Percentiles rank a stretch among this genome's conserved stretches.
Evolutionary conservation across 2,113 vertebrate genomes (phyloP).

Genomic region (Myotis lucifugus): DNA sequence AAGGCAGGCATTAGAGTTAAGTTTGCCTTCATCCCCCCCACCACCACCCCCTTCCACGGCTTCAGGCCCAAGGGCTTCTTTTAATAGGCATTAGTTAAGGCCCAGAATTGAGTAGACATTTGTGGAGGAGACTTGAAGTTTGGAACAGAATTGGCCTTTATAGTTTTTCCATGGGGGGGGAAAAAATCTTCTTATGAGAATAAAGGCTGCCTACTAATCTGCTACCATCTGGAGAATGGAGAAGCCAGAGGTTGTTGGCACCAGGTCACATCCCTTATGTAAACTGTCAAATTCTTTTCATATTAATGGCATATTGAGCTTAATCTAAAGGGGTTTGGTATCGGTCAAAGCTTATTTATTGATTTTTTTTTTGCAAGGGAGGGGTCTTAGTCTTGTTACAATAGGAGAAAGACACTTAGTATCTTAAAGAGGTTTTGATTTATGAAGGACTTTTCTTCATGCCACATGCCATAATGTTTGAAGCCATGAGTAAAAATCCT

Average conservation of each 20-base stretch:
- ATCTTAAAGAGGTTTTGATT: not conserved
- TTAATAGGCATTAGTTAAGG: conserved; percentile 88
- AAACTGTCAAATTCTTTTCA: conserved; percentile 92
- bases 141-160: conserved; percentile 87
- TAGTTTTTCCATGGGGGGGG: conserved; percentile 86
- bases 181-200: conserved; percentile 87
- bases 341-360: conserved; percentile 82
- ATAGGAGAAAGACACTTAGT: conserved; percentile 49
- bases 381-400: conserved; percentile 52
- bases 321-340: conserved; percentile 82
- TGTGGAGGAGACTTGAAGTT: conserved; percentile 89
- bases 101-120: conserved; percentile 87
- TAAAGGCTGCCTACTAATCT: conserved; percentile 90
- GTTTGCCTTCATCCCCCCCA: conserved; percentile 77
- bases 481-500: conserved; percentile 55
- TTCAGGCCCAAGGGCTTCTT: conserved; percentile 84
- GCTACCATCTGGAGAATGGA: conserved; percentile 89
- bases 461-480: not conserved
- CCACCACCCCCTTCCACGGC: conserved; percentile 52
- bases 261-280: conserved; percentile 92
- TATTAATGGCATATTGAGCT: conserved; percentile 89
- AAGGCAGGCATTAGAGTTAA: conserved; percentile 84
- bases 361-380: conserved; percentile 71
- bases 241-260: conserved; percentile 89
- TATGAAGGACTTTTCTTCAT: not conserved